phyloP scores from a whole-genome alignment of 2,113 vertebrate genomes.

The Eolophus roseicapilla region DNA sequence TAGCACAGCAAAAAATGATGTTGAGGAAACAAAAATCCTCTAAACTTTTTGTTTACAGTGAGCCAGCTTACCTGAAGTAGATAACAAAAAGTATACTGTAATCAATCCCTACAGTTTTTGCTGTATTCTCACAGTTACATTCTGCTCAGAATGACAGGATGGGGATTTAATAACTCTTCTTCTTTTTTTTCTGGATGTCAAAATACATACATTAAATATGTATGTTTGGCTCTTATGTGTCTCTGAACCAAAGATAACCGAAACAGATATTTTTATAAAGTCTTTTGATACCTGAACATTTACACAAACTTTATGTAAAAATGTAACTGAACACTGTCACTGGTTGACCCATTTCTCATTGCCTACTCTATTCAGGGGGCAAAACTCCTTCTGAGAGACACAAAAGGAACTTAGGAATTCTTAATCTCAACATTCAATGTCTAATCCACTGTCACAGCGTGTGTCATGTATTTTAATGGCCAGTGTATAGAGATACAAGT shows the following conservation, averaged over 20 bases:
- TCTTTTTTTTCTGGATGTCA: background rate
- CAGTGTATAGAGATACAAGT: background rate
- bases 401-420: constrained; percentile 43
- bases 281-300: background rate
- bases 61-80: background rate
- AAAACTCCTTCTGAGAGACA: constrained; percentile 51
- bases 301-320: background rate
- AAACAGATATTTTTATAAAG: background rate
- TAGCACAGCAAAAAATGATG: background rate
- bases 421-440: constrained; percentile 53
- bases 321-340: background rate
- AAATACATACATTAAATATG: background rate
- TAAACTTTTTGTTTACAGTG: background rate
- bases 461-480: constrained; percentile 34
- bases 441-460: constrained; percentile 52
- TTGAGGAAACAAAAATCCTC: background rate
- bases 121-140: background rate
- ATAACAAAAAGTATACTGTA: background rate
- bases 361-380: background rate
- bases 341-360: constrained; percentile 44
- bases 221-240: background rate
- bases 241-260: background rate
- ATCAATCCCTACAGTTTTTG: background rate
- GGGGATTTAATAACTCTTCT: background rate
- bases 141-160: background rate